A percentile compares a stretch with the other conserved stretches of the same genome.
These are phyloP conservation scores for Thera obeliscata DNA, from an alignment of 2,888 invertebrate species.

Conservation along the genomic window DNA sequence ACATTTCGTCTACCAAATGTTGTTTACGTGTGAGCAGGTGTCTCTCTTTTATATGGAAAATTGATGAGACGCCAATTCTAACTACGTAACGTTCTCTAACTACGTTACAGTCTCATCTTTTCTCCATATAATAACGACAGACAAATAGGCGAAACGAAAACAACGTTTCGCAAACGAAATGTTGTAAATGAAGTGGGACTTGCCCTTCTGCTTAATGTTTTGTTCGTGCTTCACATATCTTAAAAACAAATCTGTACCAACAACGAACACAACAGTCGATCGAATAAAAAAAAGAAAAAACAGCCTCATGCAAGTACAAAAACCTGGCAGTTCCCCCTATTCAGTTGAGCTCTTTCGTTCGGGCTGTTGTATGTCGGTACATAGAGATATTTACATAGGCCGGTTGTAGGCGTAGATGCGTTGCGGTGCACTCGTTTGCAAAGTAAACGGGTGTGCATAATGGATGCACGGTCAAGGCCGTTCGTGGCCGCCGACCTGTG, in stretches of 20 bases:
- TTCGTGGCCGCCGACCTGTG: constrained; percentile 66
- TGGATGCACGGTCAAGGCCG: constrained; percentile 81
- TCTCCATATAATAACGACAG: too few species aligned
- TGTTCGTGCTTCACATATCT: not conserved
- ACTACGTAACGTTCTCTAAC: too few species aligned
- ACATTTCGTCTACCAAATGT: too few species aligned
- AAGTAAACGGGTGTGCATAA: constrained; percentile 80
- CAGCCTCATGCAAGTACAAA: not conserved
- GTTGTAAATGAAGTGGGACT: too few species aligned
- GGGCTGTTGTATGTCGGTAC: constrained; percentile 38
- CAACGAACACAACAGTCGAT: not conserved
- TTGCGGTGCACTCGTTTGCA: constrained; percentile 78
- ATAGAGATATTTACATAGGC: constrained; percentile 51
- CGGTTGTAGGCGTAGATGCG: constrained; percentile 62
- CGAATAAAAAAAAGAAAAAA: not conserved
- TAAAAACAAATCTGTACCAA: not conserved
- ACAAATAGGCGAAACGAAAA: too few species aligned
- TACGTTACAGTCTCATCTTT: too few species aligned
- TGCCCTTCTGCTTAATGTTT: not conserved
- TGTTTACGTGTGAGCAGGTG: too few species aligned
- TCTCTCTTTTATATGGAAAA: too few species aligned
- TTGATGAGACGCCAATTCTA: too few species aligned
- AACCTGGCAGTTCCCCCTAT: constrained; percentile 23
- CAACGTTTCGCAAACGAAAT: too few species aligned
- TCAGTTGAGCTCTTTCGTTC: constrained; percentile 47